Percentiles rank a stretch among this genome's conserved stretches.
Evolutionary conservation across 2,797 vertebrate species (phyloP).

Genomic region (Valencia hispanica): DNA sequence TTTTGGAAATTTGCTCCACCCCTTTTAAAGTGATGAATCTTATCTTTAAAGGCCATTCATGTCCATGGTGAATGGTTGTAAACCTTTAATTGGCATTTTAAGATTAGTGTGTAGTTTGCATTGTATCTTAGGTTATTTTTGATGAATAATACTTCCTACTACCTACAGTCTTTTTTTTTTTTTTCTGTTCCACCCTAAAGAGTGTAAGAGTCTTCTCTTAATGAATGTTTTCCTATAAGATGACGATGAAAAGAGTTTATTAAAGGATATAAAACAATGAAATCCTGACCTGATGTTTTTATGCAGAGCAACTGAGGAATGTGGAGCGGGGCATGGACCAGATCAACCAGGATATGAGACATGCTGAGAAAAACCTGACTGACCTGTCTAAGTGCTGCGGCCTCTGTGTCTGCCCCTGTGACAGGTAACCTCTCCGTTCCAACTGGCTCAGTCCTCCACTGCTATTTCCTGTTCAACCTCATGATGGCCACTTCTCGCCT

Average conservation of each 20-base stretch:
- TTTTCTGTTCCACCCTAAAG: not conserved
- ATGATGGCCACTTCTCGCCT: not conserved
- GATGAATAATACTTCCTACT: too few species aligned
- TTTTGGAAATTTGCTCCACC: not conserved
- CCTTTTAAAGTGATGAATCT: not conserved
- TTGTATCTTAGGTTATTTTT: too few species aligned
- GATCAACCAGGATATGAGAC: slow-evolving; percentile 97
- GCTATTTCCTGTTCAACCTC: not conserved
- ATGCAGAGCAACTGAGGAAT: slow-evolving; percentile 89
- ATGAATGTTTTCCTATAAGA: not conserved
- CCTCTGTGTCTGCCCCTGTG: slow-evolving; percentile 94
- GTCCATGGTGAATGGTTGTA: too few species aligned
- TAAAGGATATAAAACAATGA: not conserved
- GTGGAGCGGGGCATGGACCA: slow-evolving; percentile 95
- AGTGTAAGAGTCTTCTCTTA: too few species aligned
- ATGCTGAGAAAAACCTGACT: slow-evolving; percentile 94
- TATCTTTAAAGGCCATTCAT: not conserved
- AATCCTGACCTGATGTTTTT: slow-evolving; percentile 12
- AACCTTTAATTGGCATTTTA: not conserved
- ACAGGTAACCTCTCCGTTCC: slow-evolving; percentile 82
- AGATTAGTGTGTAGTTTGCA: not conserved
- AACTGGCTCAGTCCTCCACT: not conserved
- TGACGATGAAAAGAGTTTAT: not conserved
- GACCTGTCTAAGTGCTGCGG: slow-evolving; percentile 97
- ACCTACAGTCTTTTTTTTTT: not conserved